Conservation (phyloP, 2,113 vertebrate genomes). For the Oxygymnocypris stewartii region DNA sequence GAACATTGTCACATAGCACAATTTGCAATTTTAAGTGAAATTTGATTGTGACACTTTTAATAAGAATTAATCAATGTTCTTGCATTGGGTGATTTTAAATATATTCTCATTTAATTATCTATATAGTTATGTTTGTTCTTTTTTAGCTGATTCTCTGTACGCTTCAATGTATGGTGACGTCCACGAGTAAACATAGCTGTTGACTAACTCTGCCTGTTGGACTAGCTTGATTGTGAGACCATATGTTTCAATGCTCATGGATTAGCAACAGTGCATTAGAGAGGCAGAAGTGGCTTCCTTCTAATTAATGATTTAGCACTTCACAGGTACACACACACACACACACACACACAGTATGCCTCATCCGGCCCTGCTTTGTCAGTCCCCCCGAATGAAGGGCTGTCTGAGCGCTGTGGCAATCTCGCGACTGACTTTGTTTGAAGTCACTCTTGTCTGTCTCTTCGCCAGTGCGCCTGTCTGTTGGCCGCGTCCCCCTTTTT, state of each 20-base stretch:
- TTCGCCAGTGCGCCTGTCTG: slow-evolving; percentile 38
- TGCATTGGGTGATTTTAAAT: not conserved
- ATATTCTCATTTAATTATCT: slow-evolving; percentile 15
- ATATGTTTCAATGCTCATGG: slow-evolving; percentile 33
- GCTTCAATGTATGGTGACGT: slow-evolving; percentile 17
- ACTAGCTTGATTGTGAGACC: slow-evolving; percentile 2
- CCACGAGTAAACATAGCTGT: slow-evolving; percentile 8
- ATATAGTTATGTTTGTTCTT: not conserved
- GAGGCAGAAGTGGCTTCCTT: slow-evolving; percentile 45
- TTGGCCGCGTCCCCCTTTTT: slow-evolving; percentile 48
- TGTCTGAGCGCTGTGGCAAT: slow-evolving; percentile 45
- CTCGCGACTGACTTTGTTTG: slow-evolving; percentile 54
- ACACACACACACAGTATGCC: slow-evolving; percentile 25
- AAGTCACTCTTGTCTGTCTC: slow-evolving; percentile 59
- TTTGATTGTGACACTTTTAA: not conserved
- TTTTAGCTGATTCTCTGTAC: not conserved
- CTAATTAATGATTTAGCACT: slow-evolving; percentile 63
- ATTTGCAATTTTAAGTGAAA: not conserved
- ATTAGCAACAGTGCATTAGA: slow-evolving; percentile 35
- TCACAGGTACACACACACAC: slow-evolving; percentile 50
- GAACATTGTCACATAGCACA: not conserved
- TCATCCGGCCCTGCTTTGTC: slow-evolving; percentile 50
- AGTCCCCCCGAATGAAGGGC: slow-evolving; percentile 48
- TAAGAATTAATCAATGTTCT: not conserved
- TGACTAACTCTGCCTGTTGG: slow-evolving; percentile 6